Conservation (phyloP, 2,113 vertebrate species). For the Gorsachius goisagi region DNA sequence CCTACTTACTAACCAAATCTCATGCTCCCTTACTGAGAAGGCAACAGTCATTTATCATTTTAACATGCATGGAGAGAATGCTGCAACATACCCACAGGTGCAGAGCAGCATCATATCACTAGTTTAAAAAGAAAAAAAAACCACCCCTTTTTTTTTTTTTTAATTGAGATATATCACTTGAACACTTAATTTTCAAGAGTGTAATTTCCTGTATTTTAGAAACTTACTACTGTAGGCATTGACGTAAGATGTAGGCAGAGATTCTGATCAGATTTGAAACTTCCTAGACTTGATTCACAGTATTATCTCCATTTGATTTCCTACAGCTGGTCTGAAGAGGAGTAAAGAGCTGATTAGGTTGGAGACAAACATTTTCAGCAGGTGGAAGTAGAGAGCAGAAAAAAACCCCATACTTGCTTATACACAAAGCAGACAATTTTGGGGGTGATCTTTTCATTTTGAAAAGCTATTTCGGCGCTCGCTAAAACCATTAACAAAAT, state of each 20-base stretch:
- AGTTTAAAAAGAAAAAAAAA: background rate
- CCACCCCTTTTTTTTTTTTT: background rate
- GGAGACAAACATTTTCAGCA: constrained; percentile 13
- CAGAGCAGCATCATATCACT: background rate
- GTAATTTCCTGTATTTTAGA: constrained; percentile 3
- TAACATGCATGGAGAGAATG: background rate
- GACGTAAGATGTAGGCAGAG: background rate
- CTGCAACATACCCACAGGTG: background rate
- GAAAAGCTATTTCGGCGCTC: background rate
- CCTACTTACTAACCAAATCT: background rate
- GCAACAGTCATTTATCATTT: background rate
- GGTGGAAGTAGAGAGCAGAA: background rate
- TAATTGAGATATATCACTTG: background rate
- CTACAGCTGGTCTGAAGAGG: constrained; percentile 20
- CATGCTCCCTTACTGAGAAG: background rate
- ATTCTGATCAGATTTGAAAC: constrained; percentile 14
- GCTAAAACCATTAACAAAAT: background rate
- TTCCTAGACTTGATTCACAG: constrained; percentile 7
- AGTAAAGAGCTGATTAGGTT: background rate
- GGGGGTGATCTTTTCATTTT: background rate
- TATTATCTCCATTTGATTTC: constrained; percentile 23
- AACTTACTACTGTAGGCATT: background rate
- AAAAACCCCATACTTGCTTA: fast-evolving
- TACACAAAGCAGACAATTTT: background rate
- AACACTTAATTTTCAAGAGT: background rate